These are phyloP conservation scores for Nomada ferruginata DNA, from an alignment of 2,888 invertebrate genomes.

Conservation along the genomic window DNA sequence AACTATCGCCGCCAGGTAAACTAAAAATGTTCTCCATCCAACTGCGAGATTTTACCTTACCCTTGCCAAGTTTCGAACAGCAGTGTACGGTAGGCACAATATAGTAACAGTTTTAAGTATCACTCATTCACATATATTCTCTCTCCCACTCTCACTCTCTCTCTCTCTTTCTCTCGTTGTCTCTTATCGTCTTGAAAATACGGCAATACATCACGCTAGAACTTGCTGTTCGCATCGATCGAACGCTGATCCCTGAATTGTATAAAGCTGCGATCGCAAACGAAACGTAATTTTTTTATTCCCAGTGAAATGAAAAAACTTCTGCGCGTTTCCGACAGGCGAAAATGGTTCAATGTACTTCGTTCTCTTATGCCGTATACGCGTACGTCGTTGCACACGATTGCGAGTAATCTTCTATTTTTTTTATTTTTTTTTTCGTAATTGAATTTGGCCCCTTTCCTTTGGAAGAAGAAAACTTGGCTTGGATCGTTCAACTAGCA, in stretches of 20 bases:
- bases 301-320: constrained; percentile 14
- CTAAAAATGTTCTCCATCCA: constrained; percentile 11
- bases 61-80: constrained; percentile 48
- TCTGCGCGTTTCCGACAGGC: constrained; percentile 22
- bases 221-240: constrained; percentile 36
- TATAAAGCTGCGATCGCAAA: constrained; percentile 53
- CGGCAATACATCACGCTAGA: constrained; percentile 32
- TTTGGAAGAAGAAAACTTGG: constrained; percentile 72
- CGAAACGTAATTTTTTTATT: constrained; percentile 38
- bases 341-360: constrained; percentile 1
- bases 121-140: neutral
- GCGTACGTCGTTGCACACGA: constrained; percentile 17
- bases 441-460: constrained; percentile 71
- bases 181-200: constrained; percentile 45
- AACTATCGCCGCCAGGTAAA: constrained; percentile 40
- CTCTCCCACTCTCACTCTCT: neutral
- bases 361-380: constrained; percentile 16
- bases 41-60: constrained; percentile 31
- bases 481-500: constrained; percentile 58
- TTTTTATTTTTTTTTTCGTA: constrained; percentile 14
- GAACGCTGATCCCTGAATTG: constrained; percentile 57
- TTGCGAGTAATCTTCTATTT: constrained; percentile 19
- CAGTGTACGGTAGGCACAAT: constrained; percentile 65
- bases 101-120: constrained; percentile 59
- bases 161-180: neutral